Evolutionary conservation across 2,888 invertebrate species (phyloP), one percentile per base, ranked within the genome.

Genomic region (Drosophila atripex): DNA sequence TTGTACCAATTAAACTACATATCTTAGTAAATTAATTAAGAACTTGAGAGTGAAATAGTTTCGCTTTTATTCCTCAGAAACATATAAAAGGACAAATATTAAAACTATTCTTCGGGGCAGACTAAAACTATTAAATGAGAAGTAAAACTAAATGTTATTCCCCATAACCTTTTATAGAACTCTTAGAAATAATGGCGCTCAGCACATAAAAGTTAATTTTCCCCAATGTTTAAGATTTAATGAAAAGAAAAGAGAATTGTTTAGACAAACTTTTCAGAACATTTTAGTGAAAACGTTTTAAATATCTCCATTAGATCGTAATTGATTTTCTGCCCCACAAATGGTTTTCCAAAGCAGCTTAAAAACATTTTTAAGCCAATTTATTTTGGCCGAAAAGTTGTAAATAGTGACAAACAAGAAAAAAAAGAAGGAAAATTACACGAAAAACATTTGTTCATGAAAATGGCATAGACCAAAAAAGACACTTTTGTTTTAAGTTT

Each of bases 401-500:
- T 50, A 16, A 21, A 41, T 52, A 16, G 52, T 12, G 53, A 9
- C 9, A 1, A 18, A n/a, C n/a, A n/a, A n/a, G 21, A 4, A 3
- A 3, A 41, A 12, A 43, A 55, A 41, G 9, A 18, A 16, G 28
- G 28, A 16, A 43, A 16, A 54, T 51, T 41, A 49, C 9, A 23
- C 45, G 30, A 39, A 50, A 61, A 63, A 63, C 69, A 65, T 68
- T 65, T 68, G 54, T 30, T 21, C 54, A 32, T 47, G 28, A 52
- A 43, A 64, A 64, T 45, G 52, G 64, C 47, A 69, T 49, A 12
- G 35, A 23, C 14, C 47, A 1, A 32, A 35, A 46, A 51, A 61
- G 54, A 60, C 72, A 70, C 18, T 65, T 65, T 58, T 35, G 4
- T 35, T 65, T 66, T 46, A 66, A 30, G 64, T 46, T 66, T 64